Conservation (phyloP, 2,113 vertebrate genomes). For the Bettongia penicillata region DNA sequence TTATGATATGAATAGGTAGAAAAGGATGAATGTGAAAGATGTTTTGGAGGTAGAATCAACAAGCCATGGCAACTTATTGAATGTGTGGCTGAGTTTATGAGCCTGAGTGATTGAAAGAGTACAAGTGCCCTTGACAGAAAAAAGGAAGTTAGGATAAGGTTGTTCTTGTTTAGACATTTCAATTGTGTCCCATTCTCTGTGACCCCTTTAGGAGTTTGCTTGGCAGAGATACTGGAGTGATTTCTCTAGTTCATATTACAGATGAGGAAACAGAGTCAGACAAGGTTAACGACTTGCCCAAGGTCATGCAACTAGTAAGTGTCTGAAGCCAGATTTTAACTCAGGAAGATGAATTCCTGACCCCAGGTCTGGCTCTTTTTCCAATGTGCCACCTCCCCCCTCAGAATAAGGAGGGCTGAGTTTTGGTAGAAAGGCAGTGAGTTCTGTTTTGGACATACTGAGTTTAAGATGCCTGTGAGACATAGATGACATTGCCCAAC, state of each 20-base stretch:
- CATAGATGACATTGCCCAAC: neutral
- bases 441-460: neutral
- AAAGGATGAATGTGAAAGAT: neutral
- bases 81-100: neutral
- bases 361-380: neutral
- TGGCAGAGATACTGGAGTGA: neutral
- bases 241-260: neutral
- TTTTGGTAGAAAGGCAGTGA: neutral
- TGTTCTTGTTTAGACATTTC: neutral
- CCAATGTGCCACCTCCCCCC: neutral
- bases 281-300: neutral
- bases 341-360: neutral
- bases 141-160: neutral
- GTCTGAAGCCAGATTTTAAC: neutral
- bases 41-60: neutral
- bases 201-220: neutral
- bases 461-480: neutral
- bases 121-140: neutral
- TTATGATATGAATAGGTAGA: neutral
- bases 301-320: neutral
- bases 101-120: neutral
- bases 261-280: neutral
- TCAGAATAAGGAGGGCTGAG: neutral
- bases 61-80: neutral
- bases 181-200: neutral